Percentiles rank a stretch among this genome's conserved stretches.
Conservation (phyloP, 1,140 invertebrate species). For the Tetragnatha versicolor region DNA sequence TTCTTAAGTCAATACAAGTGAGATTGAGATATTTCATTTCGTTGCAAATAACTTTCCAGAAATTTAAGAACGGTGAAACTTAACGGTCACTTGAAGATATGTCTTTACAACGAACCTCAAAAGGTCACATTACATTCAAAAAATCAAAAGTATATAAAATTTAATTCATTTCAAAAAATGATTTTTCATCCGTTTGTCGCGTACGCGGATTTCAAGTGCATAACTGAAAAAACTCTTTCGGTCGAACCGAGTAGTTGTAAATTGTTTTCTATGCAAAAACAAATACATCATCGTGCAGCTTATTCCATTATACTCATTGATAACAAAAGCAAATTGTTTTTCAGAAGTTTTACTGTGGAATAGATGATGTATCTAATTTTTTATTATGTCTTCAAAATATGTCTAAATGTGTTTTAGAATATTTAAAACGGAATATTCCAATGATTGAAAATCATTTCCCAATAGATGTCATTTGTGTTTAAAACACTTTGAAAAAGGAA, state of each 20-base stretch:
- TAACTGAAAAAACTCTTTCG: constrained; percentile 13
- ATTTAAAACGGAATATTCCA: background rate
- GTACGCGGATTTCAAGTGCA: constrained; percentile 16
- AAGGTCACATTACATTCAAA: background rate
- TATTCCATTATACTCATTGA: background rate
- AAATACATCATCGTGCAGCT: background rate
- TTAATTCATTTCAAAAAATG: constrained; percentile 17
- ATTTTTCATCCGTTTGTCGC: constrained; percentile 6
- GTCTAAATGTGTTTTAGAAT: constrained; percentile 4
- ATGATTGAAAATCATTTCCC: background rate
- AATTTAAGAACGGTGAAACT: background rate
- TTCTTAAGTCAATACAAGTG: background rate
- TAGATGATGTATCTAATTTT: background rate
- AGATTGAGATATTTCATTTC: constrained; percentile 4
- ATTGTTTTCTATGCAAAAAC: background rate
- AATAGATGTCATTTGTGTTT: constrained; percentile 17
- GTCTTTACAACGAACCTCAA: constrained; percentile 5
- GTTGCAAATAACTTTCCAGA: background rate
- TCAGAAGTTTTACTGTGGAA: constrained; percentile 6
- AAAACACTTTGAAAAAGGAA: too few relatives aligned
- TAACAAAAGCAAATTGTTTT: background rate
- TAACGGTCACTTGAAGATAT: background rate
- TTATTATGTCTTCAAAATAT: constrained; percentile 1
- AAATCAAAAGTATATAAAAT: constrained; percentile 18
- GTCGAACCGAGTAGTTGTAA: background rate